Conservation (phyloP, 30 jellyfish, hydroid and myxozoan genomes). For the Turritopsis rubra region DNA sequence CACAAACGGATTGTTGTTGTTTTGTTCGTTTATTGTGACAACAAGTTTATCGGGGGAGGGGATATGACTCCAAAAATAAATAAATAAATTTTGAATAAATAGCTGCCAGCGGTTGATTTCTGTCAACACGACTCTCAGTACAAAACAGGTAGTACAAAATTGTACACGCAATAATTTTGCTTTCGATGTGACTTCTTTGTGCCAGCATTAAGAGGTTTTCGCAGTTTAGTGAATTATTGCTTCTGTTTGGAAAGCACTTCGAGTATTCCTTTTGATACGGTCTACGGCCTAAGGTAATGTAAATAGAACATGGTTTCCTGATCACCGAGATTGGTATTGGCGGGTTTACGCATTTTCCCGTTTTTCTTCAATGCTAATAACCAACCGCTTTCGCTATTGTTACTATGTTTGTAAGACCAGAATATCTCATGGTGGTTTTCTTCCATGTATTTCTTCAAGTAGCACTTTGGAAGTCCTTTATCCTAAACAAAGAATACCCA, state of each 20-base stretch:
- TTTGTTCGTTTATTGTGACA: neutral
- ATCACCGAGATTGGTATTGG: constrained; percentile 62
- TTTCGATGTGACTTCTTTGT: neutral
- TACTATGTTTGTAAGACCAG: constrained; percentile 54
- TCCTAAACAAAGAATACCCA: constrained; percentile 29
- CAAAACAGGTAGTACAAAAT: neutral
- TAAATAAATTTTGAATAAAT: too few species aligned
- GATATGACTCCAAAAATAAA: neutral
- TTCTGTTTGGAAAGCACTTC: neutral
- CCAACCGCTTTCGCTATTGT: constrained; percentile 60
- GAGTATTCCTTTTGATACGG: neutral
- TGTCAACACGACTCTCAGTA: neutral
- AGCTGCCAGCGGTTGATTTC: neutral
- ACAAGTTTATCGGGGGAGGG: neutral
- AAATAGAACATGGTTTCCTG: constrained; percentile 55
- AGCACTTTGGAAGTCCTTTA: constrained; percentile 41
- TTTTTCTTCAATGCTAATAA: constrained; percentile 59
- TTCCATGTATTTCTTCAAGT: constrained; percentile 44
- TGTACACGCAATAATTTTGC: too few species aligned
- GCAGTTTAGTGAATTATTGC: neutral
- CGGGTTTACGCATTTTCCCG: constrained; percentile 66
- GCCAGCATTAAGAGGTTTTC: neutral
- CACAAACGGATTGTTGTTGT: too few species aligned
- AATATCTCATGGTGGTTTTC: constrained; percentile 70
- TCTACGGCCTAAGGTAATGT: neutral